Percentiles rank a stretch among this genome's conserved stretches.
These are phyloP conservation scores for Zaprionus gabonicus DNA, from an alignment of 1,140 invertebrate species.

Conservation along the genomic window DNA sequence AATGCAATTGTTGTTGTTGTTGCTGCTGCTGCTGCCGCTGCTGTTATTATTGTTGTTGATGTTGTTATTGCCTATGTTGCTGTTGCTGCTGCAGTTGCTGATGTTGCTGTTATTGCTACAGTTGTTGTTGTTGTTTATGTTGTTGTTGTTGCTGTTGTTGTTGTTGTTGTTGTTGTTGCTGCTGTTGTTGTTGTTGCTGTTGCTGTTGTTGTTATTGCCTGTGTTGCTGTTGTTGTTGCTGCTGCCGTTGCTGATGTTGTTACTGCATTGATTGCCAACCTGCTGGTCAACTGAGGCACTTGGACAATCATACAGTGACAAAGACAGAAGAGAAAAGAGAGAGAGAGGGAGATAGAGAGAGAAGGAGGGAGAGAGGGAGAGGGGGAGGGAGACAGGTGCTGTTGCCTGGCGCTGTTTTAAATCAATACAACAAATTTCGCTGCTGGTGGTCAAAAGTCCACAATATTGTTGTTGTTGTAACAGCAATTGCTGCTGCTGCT, in stretches of 20 bases:
- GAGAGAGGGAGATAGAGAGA: background rate
- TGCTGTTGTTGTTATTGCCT: too few relatives aligned
- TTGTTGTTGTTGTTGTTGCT: slow-evolving; percentile 21
- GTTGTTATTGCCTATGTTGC: slow-evolving; percentile 29
- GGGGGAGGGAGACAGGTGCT: background rate
- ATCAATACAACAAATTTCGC: slow-evolving; percentile 80
- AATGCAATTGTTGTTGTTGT: slow-evolving; percentile 9
- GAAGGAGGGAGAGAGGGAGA: background rate
- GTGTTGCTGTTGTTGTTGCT: background rate
- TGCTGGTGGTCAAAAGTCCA: slow-evolving; percentile 51
- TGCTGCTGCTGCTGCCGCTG: background rate
- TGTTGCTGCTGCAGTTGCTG: background rate
- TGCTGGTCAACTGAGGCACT: slow-evolving; percentile 24
- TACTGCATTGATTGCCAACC: slow-evolving; percentile 72
- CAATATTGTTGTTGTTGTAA: slow-evolving; percentile 42
- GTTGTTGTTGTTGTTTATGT: slow-evolving; percentile 5
- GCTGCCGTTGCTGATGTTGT: slow-evolving; percentile 26
- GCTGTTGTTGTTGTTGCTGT: slow-evolving; percentile 15
- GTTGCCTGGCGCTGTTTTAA: slow-evolving; percentile 51
- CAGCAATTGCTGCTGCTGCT: slow-evolving; percentile 36
- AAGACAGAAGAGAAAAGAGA: background rate
- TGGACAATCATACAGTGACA: slow-evolving; percentile 19
- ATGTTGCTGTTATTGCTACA: background rate
- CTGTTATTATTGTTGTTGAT: background rate
- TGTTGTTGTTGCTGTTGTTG: slow-evolving; percentile 7